These are phyloP conservation scores for Elephas maximus DNA, from an alignment of 2,113 vertebrate species.

Conservation along the genomic window DNA sequence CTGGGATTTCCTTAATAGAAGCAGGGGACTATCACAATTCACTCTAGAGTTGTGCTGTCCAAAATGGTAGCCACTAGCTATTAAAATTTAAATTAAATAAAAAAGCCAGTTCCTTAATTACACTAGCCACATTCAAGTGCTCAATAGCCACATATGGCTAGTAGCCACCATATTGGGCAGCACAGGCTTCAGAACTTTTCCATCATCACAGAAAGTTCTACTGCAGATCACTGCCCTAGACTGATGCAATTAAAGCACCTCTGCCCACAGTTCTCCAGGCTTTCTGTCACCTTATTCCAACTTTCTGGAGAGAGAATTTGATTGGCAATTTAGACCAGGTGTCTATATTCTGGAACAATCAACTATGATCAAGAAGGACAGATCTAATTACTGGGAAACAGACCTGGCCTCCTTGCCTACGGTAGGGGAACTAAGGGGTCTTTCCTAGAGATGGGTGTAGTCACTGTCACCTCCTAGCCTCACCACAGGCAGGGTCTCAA, in stretches of 20 bases:
- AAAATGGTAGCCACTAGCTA: background rate
- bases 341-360: background rate
- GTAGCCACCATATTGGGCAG: too few relatives aligned
- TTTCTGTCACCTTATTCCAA: background rate
- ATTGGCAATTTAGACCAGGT: background rate
- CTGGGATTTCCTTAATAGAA: background rate
- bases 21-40: background rate
- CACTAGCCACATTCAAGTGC: too few relatives aligned
- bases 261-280: background rate
- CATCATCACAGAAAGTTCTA: background rate
- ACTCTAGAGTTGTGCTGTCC: background rate
- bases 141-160: too few relatives aligned
- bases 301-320: background rate
- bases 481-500: background rate
- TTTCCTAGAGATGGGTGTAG: background rate
- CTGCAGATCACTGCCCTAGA: background rate
- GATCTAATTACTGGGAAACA: background rate
- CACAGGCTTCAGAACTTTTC: background rate
- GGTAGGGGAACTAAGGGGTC: accelerated
- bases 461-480: background rate
- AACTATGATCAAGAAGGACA: background rate
- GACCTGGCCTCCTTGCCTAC: background rate
- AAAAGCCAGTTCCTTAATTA: background rate
- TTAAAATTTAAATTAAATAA: background rate
- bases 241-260: accelerated